phyloP scores from a whole-genome alignment of 2,797 vertebrate species.

The Neopelma chrysocephalum region DNA sequence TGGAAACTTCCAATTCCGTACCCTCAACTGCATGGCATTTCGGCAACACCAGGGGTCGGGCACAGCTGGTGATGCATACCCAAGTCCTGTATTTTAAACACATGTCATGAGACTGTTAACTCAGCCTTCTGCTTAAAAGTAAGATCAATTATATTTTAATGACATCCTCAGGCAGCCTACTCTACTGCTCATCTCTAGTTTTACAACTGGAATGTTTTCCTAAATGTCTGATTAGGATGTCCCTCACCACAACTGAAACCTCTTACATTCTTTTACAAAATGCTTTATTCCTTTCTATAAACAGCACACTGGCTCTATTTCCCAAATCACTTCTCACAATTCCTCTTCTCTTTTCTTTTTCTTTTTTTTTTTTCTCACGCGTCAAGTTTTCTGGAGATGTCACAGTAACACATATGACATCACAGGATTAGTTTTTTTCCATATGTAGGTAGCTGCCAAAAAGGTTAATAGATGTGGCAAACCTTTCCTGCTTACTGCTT shows the following conservation, averaged over 20 bases:
- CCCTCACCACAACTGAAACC: neutral
- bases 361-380: no score
- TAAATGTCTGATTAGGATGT: neutral
- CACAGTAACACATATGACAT: neutral
- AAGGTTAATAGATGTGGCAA: neutral
- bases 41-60: fast-evolving
- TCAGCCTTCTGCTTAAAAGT: neutral
- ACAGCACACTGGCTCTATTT: neutral
- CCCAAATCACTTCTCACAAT: neutral
- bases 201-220: neutral
- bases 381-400: neutral
- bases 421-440: neutral
- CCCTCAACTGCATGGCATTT: fast-evolving
- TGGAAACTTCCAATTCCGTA: neutral
- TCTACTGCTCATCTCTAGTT: neutral
- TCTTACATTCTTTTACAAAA: neutral
- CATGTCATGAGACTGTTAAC: neutral
- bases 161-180: neutral
- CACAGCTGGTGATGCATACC: neutral
- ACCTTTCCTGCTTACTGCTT: neutral
- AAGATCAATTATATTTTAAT: neutral
- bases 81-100: neutral
- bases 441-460: neutral
- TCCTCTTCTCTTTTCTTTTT: neutral
- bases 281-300: neutral